Evolutionary conservation across 2,113 vertebrate genomes (phyloP).

Genomic region (Eurypyga helias): DNA sequence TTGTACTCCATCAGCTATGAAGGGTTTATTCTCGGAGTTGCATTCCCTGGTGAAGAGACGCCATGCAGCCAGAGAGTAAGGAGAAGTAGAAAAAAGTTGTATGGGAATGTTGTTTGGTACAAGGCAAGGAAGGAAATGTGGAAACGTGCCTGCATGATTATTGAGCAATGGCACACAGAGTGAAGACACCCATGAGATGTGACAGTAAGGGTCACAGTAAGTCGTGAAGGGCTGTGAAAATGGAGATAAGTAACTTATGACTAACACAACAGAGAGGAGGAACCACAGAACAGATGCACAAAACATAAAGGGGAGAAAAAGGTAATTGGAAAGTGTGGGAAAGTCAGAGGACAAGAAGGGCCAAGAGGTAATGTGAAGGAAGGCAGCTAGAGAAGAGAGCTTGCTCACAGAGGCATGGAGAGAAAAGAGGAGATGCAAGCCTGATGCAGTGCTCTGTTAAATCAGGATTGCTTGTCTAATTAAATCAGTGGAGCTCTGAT

Average conservation of each 20-base stretch:
- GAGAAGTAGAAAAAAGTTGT: neutral
- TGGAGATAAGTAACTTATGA: neutral
- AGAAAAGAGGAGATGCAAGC: neutral
- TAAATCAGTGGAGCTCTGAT: neutral
- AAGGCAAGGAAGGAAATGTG: neutral
- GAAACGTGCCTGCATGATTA: accelerated
- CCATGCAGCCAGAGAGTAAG: neutral
- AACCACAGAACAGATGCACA: neutral
- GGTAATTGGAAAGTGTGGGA: neutral
- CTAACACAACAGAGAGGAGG: neutral
- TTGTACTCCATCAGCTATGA: neutral
- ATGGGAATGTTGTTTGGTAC: neutral
- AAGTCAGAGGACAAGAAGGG: neutral
- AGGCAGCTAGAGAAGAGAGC: neutral
- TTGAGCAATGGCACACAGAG: neutral
- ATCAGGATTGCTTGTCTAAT: neutral
- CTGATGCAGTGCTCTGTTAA: neutral
- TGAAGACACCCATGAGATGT: neutral
- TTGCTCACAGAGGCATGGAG: neutral
- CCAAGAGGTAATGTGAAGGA: neutral
- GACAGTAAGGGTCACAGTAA: neutral
- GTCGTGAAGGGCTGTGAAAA: neutral
- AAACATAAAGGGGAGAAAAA: neutral
- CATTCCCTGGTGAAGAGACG: neutral
- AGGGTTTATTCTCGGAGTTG: neutral